A percentile compares a stretch with the other conserved stretches of the same genome.
Evolutionary conservation across 2,113 vertebrate species (phyloP).

Genomic region (Malurus cyaneus): DNA sequence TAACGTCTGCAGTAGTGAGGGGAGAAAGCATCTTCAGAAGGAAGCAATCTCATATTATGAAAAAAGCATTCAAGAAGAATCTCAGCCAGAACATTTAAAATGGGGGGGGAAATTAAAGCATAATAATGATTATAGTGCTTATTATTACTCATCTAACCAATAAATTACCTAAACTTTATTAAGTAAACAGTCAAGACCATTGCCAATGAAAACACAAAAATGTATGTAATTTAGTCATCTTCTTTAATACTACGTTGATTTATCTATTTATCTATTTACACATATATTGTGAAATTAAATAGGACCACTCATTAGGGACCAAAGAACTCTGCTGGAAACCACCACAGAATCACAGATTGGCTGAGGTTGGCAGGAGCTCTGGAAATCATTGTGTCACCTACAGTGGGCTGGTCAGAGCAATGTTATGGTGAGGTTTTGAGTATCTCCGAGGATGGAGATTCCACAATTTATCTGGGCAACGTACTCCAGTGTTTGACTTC

Average conservation of each 20-base stretch:
- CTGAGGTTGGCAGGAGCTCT: background rate
- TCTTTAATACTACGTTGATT: background rate
- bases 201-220: background rate
- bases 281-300: background rate
- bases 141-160: background rate
- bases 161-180: background rate
- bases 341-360: background rate
- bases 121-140: background rate
- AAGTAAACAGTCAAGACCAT: background rate
- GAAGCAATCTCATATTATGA: background rate
- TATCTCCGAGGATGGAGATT: background rate
- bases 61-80: background rate
- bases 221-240: rapidly evolving
- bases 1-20: background rate
- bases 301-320: background rate
- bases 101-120: background rate
- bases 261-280: background rate
- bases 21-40: background rate
- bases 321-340: background rate
- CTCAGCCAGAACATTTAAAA: background rate
- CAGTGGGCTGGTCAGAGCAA: background rate
- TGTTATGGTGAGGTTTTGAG: background rate
- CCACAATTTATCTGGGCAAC: background rate
- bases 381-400: background rate
- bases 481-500: background rate